Conservation (phyloP, 2,888 invertebrate genomes). For the Strigamia maritima region DNA sequence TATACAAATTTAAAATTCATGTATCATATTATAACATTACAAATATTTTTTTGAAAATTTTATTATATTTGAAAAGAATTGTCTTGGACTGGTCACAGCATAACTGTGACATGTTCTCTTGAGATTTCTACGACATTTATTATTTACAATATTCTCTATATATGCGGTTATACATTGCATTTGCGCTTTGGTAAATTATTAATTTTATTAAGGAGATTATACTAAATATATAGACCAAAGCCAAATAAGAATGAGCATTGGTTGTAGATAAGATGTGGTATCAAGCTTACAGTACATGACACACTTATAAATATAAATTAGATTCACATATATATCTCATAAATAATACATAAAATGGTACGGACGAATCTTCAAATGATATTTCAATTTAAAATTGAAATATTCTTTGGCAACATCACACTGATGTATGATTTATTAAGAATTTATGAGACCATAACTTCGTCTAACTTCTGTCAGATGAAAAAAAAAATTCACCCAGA, state of each 20-base stretch:
- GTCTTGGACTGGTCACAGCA: neutral
- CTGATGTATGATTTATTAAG: constrained; percentile 23
- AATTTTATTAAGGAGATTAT: neutral
- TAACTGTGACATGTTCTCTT: neutral
- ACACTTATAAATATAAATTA: constrained; percentile 11
- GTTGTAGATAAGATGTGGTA: neutral
- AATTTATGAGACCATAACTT: neutral
- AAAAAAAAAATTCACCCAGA: neutral
- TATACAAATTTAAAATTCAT: neutral
- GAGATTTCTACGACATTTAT: neutral
- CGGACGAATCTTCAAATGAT: constrained; percentile 18
- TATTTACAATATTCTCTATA: neutral
- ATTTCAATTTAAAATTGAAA: constrained; percentile 14
- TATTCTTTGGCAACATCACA: constrained; percentile 1
- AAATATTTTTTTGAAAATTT: too few relatives aligned
- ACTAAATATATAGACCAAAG: neutral
- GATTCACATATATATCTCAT: neutral
- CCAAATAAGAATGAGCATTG: neutral
- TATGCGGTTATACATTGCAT: neutral
- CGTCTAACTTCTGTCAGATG: neutral
- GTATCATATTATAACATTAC: neutral
- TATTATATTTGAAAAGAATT: neutral
- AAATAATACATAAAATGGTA: neutral
- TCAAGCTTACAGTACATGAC: neutral
- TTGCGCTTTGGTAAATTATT: neutral